Base-by-base conservation (phyloP, 2,888 invertebrate genomes). In the Apoda limacodes region DNA sequence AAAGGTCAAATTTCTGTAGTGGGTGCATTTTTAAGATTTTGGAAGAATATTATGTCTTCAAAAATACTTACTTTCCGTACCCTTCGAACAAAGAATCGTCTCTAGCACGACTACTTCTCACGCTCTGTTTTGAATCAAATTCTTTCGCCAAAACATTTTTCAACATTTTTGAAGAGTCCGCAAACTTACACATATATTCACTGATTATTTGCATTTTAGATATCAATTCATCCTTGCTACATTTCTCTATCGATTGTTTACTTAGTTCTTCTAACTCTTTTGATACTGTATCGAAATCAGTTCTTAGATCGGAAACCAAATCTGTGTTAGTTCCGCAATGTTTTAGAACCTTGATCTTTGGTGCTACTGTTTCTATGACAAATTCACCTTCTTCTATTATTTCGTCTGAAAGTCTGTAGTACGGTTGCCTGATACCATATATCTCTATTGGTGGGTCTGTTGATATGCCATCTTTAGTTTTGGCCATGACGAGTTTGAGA, bases 181-280 rank as follows among this genome's bases (percentile, higher is more conserved):
- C 67, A 32, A 74, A 74, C 40, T 68, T 71, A 39, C 67, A 68
- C 78, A 80, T 80, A 9, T 55, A 74, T 5, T 74, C 66, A 13
- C 68, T 72, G 2, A 78, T 20, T 1, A 57, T 60, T 33, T 69
- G 58, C 69, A 80, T 75, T 40, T 76, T 80, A 1, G 39, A 33
- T 23, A 72, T 14, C 9, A 76, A 44, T 2, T 60, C 55, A 9
- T 60, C 50, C 9, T 58, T 61, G 5, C 63, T 55, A 3, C 40
- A 42, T 17, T 40, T 42, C 1, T 59, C 60, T 2, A 40, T 7
- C 0, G 62, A 54, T 11, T 39, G 37, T 3, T 56, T 61, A 2
- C 65, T 52, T 9, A 68, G 10, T n/a, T 58, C 62, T 12, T 71
- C 65, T 2, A 69, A 22, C 13, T 70, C 63, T 11, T 51, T 54